Evolutionary conservation across 1,140 invertebrate genomes (phyloP).

Genomic region (Vanessa tameamea): DNA sequence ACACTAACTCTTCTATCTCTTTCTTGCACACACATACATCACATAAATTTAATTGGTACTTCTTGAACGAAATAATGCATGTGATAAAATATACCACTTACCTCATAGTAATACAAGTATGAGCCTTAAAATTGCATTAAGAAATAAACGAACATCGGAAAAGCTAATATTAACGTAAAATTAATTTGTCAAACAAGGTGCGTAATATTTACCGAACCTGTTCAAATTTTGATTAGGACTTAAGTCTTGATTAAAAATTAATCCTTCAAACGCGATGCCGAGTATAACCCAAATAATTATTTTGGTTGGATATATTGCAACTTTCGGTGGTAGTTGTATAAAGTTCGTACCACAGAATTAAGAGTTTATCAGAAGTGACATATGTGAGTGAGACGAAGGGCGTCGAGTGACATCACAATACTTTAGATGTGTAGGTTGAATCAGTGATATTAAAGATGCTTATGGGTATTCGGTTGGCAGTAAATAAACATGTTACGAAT

Average conservation of each 20-base stretch:
- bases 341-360: constrained; percentile 10
- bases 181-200: constrained; percentile 35
- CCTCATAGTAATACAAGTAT: too few relatives aligned
- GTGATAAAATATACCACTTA: too few relatives aligned
- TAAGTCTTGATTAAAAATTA: constrained; percentile 47
- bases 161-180: constrained; percentile 26
- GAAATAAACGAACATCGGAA: constrained; percentile 3
- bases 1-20: too few relatives aligned
- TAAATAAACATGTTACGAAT: too few relatives aligned
- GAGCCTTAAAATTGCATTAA: neutral
- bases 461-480: too few relatives aligned
- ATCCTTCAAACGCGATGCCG: constrained; percentile 34
- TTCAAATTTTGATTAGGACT: constrained; percentile 44
- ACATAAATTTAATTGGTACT: too few relatives aligned
- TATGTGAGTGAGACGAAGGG: neutral
- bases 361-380: neutral
- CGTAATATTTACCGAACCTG: constrained; percentile 35
- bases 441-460: too few relatives aligned
- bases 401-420: too few relatives aligned
- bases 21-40: too few relatives aligned
- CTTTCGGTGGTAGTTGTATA: constrained; percentile 36
- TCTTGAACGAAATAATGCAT: too few relatives aligned
- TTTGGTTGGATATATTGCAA: constrained; percentile 50
- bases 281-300: constrained; percentile 49
- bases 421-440: too few relatives aligned